phyloP scores from a whole-genome alignment of 2,113 vertebrate species.

The Chiloscyllium plagiosum region DNA sequence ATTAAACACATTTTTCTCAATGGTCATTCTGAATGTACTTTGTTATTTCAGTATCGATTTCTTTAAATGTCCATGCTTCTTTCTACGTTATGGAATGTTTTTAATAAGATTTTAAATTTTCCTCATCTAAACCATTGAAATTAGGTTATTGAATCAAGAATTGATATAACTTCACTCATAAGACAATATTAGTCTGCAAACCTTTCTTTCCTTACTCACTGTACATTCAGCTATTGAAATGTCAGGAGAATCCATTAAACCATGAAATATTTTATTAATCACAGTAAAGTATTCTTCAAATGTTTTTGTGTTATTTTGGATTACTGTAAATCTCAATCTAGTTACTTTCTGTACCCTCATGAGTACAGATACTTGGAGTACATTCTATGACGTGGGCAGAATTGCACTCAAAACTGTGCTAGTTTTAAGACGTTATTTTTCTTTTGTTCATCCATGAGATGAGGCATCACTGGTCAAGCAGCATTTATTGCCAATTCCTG shows the following conservation, averaged over 20 bases:
- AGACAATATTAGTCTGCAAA: no score
- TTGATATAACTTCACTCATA: no score
- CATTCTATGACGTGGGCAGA: background rate
- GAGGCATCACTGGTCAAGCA: no score
- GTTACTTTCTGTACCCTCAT: background rate
- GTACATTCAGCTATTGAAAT: no score
- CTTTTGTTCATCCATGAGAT: background rate
- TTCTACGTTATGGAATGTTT: background rate
- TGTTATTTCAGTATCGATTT: background rate
- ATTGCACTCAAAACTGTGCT: background rate
- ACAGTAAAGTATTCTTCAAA: background rate
- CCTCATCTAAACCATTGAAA: background rate
- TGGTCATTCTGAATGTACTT: background rate
- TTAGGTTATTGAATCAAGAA: no score
- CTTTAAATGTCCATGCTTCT: background rate
- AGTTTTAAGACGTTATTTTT: background rate
- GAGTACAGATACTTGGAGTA: background rate
- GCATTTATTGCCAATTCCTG: no score
- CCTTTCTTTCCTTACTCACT: no score
- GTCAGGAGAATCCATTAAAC: no score
- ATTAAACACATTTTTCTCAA: background rate
- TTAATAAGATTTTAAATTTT: background rate
- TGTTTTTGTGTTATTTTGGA: background rate
- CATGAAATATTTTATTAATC: background rate
- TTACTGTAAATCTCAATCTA: background rate